Base-by-base conservation (phyloP, 2,797 vertebrate genomes). In the Diplodus puntazzo region DNA sequence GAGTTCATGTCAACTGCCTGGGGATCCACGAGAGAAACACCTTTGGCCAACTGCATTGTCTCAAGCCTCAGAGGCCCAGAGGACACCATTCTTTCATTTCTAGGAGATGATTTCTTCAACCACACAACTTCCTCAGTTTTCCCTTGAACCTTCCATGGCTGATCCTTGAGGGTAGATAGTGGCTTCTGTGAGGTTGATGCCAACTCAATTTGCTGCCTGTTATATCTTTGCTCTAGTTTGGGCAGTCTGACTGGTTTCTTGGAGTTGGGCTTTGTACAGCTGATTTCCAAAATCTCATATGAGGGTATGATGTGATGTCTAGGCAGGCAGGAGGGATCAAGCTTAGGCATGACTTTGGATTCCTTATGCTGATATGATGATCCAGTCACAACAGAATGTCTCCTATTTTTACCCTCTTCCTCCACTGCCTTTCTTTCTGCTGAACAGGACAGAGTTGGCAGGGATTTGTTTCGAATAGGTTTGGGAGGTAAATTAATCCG, bases 281-380 rank as follows among this genome's bases (percentile, higher is more conserved):
- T 63, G 0, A 77, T 23, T 5, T 93, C 88, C 67, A 96, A 8
- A 53, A 97, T 90, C 81, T 94, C 88, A 10, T 89, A 89, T 75
- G 43, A 0, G 95, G 95, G 16, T 50, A 5, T 39, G 70, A 96
- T 61, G 62, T 84, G 80, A 21, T 67, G 89, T 63, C 13, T 7
- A 2, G 94, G 95, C 0, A 89, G 21, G 14, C 10, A 25, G 7
- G 66, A n/a, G 0, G 64, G 80, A 16, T 92, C 82, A 66, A 92
- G 72, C 62, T 25, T 89, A 14, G 43, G 64, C 12, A 82, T 17
- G 0, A 70, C 10, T 25, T 45, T 69, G 18, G n/a, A 18, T 30
- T 27, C 64, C 21, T 81, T 88, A 10, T 12, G 48, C 5, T 45
- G 71, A 80, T 49, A 11, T 10, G 6, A 21, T 58, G 74, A 81